These are phyloP conservation scores for Anodontia alba DNA, from an alignment of 2,888 invertebrate genomes.

Conservation along the genomic window DNA sequence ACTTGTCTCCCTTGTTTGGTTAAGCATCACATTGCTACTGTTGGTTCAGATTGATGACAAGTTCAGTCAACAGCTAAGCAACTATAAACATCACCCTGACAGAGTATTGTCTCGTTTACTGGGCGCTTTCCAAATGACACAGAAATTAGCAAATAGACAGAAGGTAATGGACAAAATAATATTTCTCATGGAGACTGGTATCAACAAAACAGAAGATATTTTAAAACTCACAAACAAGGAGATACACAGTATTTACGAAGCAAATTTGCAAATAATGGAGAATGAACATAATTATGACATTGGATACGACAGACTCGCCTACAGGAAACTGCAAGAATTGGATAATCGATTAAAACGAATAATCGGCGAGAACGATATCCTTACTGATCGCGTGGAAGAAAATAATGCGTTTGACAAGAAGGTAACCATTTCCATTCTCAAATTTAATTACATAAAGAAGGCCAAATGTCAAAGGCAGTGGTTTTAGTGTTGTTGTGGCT, in stretches of 20 bases:
- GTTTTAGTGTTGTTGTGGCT: too few species aligned
- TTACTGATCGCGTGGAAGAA: not conserved
- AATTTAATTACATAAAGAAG: too few species aligned
- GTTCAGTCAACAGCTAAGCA: not conserved
- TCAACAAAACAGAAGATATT: not conserved
- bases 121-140: not conserved
- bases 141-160: not conserved
- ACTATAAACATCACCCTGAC: not conserved
- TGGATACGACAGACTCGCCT: not conserved
- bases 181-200: not conserved
- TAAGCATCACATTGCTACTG: not conserved
- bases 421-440: too few species aligned
- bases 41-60: not conserved
- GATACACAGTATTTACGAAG: not conserved
- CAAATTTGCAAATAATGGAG: not conserved
- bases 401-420: too few species aligned
- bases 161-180: not conserved
- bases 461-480: too few species aligned
- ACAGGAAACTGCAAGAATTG: not conserved
- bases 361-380: not conserved
- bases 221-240: not conserved
- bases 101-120: not conserved
- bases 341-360: not conserved
- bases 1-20: conserved; percentile 4
- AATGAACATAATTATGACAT: not conserved